phyloP scores from a whole-genome alignment of 2,113 vertebrate species.

The Zapornia atra region DNA sequence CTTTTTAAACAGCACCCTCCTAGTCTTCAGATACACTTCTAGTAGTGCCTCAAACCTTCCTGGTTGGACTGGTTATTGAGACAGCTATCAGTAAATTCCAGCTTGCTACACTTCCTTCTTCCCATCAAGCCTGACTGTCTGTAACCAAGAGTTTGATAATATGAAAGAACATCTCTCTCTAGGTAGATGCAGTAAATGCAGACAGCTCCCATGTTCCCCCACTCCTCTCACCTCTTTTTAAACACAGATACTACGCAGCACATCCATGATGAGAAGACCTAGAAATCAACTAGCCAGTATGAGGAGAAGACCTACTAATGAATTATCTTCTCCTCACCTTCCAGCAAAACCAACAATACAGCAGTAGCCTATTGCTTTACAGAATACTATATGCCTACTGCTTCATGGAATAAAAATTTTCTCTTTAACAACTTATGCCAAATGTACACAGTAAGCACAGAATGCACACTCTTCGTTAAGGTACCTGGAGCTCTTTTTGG shows the following conservation, averaged over 20 bases:
- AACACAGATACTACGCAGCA: not conserved
- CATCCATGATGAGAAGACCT: not conserved
- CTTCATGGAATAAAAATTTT: not conserved
- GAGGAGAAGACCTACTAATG: not conserved
- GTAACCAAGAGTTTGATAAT: not conserved
- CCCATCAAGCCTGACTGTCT: not conserved
- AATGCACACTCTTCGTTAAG: not conserved
- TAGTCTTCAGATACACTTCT: not conserved
- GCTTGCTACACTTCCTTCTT: not conserved
- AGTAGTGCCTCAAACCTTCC: not conserved
- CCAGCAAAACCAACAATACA: not conserved
- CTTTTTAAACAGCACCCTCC: not conserved
- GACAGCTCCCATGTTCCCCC: accelerated
- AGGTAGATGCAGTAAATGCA: not conserved
- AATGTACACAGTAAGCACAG: not conserved
- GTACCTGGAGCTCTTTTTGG: not conserved
- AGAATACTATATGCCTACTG: not conserved
- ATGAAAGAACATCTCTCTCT: not conserved
- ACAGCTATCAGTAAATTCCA: not conserved
- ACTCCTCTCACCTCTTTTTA: not conserved
- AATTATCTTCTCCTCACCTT: not conserved
- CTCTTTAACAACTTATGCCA: not conserved
- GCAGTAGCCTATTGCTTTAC: not conserved
- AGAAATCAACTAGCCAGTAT: not conserved
- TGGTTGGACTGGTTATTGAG: not conserved